Percentiles rank a stretch among this genome's conserved stretches.
phyloP scores from a whole-genome alignment of 2,888 invertebrate species.

The Melipona beecheii region DNA sequence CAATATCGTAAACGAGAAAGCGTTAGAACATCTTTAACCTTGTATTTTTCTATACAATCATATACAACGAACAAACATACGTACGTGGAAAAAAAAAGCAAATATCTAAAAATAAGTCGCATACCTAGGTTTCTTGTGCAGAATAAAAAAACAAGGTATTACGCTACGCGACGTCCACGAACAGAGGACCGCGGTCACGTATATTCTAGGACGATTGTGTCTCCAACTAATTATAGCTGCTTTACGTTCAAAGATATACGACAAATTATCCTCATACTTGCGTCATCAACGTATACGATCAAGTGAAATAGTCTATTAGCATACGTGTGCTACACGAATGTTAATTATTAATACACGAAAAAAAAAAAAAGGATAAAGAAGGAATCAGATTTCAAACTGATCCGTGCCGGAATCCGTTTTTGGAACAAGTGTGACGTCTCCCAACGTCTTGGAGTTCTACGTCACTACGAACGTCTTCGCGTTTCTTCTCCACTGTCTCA shows the following conservation, averaged over 20 bases:
- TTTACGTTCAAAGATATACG: slow-evolving; percentile 58
- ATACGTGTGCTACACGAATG: neutral
- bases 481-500: too few species aligned
- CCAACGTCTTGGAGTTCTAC: too few species aligned
- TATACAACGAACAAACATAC: neutral
- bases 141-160: neutral
- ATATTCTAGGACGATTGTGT: slow-evolving; percentile 23
- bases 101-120: neutral
- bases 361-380: neutral
- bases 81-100: neutral
- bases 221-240: slow-evolving; percentile 60
- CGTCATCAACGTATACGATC: slow-evolving; percentile 9
- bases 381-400: neutral
- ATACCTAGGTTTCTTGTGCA: neutral
- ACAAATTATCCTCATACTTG: slow-evolving; percentile 17
- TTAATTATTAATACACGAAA: neutral
- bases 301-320: neutral
- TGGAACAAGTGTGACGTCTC: neutral
- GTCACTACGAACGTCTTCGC: too few species aligned
- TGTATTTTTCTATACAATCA: slow-evolving; percentile 13
- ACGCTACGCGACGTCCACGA: neutral
- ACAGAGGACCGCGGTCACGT: neutral
- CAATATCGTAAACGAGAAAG: neutral
- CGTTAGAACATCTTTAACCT: neutral
- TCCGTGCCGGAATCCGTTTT: neutral